Conservation (phyloP, 2,888 invertebrate genomes). For the Pterostichus madidus region DNA sequence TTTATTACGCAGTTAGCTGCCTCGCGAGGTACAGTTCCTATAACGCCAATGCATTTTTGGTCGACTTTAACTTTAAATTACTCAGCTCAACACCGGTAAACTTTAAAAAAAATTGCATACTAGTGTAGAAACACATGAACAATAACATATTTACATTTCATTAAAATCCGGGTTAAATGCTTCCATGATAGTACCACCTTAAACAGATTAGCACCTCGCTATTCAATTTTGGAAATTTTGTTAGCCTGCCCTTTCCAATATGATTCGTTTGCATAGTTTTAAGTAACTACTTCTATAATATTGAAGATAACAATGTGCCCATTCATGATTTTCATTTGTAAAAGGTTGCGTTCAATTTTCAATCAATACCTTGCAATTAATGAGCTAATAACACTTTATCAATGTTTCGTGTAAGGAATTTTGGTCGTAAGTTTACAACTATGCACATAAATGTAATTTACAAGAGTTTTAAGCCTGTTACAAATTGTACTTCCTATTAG, state of each 20-base stretch:
- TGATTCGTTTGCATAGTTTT: conserved; percentile 7
- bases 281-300: background rate
- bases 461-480: conserved; percentile 31
- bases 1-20: too few relatives aligned
- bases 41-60: too few relatives aligned
- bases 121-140: too few relatives aligned
- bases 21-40: too few relatives aligned
- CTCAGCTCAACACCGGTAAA: too few relatives aligned
- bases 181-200: too few relatives aligned
- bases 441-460: conserved; percentile 39
- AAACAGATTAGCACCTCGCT: background rate
- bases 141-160: too few relatives aligned
- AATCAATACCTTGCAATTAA: conserved; percentile 37
- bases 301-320: conserved; percentile 35
- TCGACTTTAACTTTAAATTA: too few relatives aligned
- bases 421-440: conserved; percentile 17
- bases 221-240: background rate
- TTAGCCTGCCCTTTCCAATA: background rate
- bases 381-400: conserved; percentile 32
- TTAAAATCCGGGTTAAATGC: too few relatives aligned
- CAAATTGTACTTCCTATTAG: conserved; percentile 23
- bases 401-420: conserved; percentile 34
- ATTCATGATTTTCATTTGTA: conserved; percentile 32
- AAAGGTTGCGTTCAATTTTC: conserved; percentile 17
- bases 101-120: too few relatives aligned